Conservation (phyloP, 2,113 vertebrate species). For the Chionomys nivalis region DNA sequence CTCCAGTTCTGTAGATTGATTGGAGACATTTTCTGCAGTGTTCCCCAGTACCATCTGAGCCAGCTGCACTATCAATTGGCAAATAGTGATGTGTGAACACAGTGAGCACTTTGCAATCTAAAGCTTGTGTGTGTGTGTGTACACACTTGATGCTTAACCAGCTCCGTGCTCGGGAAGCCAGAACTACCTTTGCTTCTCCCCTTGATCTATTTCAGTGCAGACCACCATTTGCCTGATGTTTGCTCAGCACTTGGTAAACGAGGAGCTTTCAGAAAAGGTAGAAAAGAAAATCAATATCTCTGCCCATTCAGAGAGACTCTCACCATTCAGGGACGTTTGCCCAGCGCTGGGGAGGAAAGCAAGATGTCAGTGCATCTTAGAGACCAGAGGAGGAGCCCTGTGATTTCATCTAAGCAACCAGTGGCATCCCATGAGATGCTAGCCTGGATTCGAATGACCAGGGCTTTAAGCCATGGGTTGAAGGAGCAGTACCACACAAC, state of each 20-base stretch:
- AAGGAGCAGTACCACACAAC: background rate
- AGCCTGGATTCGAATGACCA: conserved; percentile 79
- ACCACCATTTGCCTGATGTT: conserved; percentile 79
- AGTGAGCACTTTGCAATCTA: conserved; percentile 39
- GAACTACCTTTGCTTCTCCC: conserved; percentile 52
- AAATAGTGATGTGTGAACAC: conserved; percentile 60
- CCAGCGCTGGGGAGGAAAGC: conserved; percentile 76
- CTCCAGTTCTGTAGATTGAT: background rate
- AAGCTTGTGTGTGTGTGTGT: background rate
- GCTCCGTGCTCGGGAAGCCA: conserved; percentile 14
- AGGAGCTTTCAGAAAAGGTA: conserved; percentile 81
- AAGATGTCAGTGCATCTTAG: conserved; percentile 82
- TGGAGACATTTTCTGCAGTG: conserved; percentile 39
- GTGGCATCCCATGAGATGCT: conserved; percentile 77
- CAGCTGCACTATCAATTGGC: conserved; percentile 3
- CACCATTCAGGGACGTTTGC: conserved; percentile 82
- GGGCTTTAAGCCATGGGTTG: conserved; percentile 60
- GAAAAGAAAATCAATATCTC: conserved; percentile 86
- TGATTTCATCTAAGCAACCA: conserved; percentile 74
- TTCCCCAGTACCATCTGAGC: background rate
- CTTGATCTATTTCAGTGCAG: conserved; percentile 66
- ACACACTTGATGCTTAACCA: conserved; percentile 50
- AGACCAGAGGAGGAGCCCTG: conserved; percentile 76
- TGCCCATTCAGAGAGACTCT: conserved; percentile 85
- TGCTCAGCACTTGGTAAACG: conserved; percentile 84